Conservation (phyloP, 2,797 vertebrate species). For the Lepilemur ruficaudatus region DNA sequence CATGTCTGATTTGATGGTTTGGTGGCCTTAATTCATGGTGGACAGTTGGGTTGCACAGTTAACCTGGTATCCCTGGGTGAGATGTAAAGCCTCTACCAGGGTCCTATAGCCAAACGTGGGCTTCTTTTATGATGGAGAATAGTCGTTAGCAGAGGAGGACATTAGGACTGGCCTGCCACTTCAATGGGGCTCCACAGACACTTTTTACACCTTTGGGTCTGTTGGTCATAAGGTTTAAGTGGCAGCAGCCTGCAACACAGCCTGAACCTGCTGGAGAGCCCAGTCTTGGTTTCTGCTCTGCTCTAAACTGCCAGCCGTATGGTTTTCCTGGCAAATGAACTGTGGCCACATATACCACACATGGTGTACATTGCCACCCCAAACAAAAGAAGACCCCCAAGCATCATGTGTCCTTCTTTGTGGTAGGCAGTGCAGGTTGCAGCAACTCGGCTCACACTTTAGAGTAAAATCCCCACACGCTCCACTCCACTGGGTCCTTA, state of each 20-base stretch:
- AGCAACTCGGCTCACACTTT: background rate
- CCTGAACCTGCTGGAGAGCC: background rate
- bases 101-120: background rate
- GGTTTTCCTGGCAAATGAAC: background rate
- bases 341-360: background rate
- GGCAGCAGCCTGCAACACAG: background rate
- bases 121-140: background rate
- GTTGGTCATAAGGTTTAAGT: background rate
- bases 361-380: background rate
- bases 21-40: background rate
- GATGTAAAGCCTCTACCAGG: background rate
- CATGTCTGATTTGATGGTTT: background rate
- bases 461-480: background rate
- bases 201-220: background rate
- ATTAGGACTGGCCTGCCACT: background rate
- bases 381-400: background rate
- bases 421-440: background rate
- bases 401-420: background rate
- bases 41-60: background rate
- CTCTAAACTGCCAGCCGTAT: background rate
- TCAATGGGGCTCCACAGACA: background rate
- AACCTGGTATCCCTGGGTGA: background rate
- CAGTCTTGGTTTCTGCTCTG: background rate
- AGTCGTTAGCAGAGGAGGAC: background rate
- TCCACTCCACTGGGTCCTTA: background rate